Evolutionary conservation across 2,888 invertebrate species (phyloP).

Genomic region (Drosophila gaucha): DNA sequence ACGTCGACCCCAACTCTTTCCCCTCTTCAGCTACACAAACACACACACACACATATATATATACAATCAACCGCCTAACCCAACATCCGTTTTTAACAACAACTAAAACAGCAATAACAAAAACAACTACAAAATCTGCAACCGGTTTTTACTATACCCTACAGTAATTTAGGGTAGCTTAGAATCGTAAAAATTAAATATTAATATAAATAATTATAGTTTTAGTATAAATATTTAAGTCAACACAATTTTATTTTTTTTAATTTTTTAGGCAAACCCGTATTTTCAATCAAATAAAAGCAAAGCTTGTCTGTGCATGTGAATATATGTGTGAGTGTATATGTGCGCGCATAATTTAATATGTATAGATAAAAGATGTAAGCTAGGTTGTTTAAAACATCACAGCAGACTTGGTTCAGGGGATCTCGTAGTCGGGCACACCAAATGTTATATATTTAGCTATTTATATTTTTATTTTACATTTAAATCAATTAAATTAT

Average conservation of each 20-base stretch:
- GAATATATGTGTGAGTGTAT: too few relatives aligned
- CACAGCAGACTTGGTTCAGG: too few relatives aligned
- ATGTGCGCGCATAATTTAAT: too few relatives aligned
- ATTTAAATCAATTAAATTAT: too few relatives aligned
- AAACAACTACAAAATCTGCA: constrained; percentile 29
- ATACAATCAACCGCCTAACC: constrained; percentile 18
- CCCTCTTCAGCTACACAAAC: background rate
- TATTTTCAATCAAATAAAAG: too few relatives aligned
- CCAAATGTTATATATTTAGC: background rate
- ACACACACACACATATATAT: background rate
- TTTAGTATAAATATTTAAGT: background rate
- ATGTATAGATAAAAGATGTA: too few relatives aligned
- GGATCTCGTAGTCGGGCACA: too few relatives aligned
- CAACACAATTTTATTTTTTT: background rate
- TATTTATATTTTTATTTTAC: background rate
- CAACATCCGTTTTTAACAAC: constrained; percentile 49
- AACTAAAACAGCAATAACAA: constrained; percentile 38
- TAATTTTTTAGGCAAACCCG: too few relatives aligned
- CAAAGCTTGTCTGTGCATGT: too few relatives aligned
- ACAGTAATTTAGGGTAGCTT: background rate
- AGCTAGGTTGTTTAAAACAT: too few relatives aligned
- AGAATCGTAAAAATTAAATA: background rate
- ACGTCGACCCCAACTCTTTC: background rate
- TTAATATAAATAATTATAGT: background rate
- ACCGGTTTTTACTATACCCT: constrained; percentile 32